Evolutionary conservation across 2,797 vertebrate genomes (phyloP).

Genomic region (Phylloscopus collybita): DNA sequence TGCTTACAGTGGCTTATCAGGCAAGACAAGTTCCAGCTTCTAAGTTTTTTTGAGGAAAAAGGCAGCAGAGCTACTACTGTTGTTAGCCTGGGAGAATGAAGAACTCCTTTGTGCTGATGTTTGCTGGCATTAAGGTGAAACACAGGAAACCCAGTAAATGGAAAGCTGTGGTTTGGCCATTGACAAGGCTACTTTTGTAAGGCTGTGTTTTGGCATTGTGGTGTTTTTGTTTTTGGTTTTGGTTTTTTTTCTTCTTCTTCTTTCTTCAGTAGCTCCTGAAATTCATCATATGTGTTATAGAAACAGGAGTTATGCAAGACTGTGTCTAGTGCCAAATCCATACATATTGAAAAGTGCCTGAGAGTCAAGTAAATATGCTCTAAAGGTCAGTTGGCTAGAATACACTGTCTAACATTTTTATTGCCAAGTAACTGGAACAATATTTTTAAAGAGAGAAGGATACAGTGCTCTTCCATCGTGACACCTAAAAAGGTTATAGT

Average conservation of each 20-base stretch:
- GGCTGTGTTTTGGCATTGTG: background rate
- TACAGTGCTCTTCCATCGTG: background rate
- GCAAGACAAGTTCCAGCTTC: background rate
- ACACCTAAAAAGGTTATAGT: slow-evolving; percentile 3
- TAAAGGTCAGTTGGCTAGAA: slow-evolving; percentile 73
- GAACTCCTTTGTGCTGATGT: background rate
- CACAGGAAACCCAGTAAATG: background rate
- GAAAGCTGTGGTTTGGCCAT: background rate
- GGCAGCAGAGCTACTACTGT: background rate
- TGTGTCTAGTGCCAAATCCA: slow-evolving; percentile 53
- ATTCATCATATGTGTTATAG: slow-evolving; percentile 9
- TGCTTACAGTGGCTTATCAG: background rate
- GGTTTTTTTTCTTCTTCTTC: too few relatives aligned
- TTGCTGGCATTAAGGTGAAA: background rate
- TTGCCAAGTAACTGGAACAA: background rate
- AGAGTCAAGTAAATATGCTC: slow-evolving; percentile 56
- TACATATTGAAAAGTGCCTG: slow-evolving; percentile 57
- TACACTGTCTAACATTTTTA: slow-evolving; percentile 30
- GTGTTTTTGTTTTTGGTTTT: too few relatives aligned
- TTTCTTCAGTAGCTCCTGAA: slow-evolving; percentile 4
- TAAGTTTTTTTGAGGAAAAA: background rate
- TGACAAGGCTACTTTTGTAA: background rate
- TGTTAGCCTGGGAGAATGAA: background rate
- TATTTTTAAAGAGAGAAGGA: slow-evolving; percentile 28
- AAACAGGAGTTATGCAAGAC: slow-evolving; percentile 64